phyloP scores from a whole-genome alignment of 2,888 invertebrate genomes.

The Cosmorhoe ocellata region DNA sequence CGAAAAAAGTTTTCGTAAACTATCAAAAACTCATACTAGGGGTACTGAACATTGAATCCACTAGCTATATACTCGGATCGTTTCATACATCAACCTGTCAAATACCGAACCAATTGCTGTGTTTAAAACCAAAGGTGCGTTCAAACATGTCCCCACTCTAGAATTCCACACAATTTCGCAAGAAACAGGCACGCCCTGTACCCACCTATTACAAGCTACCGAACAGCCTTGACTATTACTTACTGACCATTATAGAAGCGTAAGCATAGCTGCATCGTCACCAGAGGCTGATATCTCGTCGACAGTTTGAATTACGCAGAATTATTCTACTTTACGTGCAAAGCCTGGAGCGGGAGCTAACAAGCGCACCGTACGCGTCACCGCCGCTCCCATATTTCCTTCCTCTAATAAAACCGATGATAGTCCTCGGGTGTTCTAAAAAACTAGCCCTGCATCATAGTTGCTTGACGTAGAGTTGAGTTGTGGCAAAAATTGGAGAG shows the following conservation, averaged over 20 bases:
- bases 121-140: slow-evolving; percentile 62
- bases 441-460: slow-evolving; percentile 62
- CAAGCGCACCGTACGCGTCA: slow-evolving; percentile 62
- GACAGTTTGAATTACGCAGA: slow-evolving; percentile 72
- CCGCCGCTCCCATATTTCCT: slow-evolving; percentile 64
- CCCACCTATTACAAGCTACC: slow-evolving; percentile 75
- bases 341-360: slow-evolving; percentile 61
- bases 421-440: slow-evolving; percentile 63
- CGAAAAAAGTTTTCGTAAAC: too few relatives aligned
- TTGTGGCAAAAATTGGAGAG: slow-evolving; percentile 3
- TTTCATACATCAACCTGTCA: slow-evolving; percentile 75
- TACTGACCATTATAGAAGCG: slow-evolving; percentile 59
- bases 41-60: slow-evolving; percentile 19
- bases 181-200: slow-evolving; percentile 62
- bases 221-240: slow-evolving; percentile 77
- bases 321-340: slow-evolving; percentile 69
- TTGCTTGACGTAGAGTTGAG: slow-evolving; percentile 32
- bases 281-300: slow-evolving; percentile 69
- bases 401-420: slow-evolving; percentile 68
- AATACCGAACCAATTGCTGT: slow-evolving; percentile 73
- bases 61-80: slow-evolving; percentile 42
- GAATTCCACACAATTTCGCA: slow-evolving; percentile 69
- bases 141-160: slow-evolving; percentile 63
- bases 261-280: slow-evolving; percentile 62
- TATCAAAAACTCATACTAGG: too few relatives aligned